A percentile compares a stretch with the other conserved stretches of the same genome.
Conservation (phyloP, 2,797 vertebrate species). For the Vireo griseus region DNA sequence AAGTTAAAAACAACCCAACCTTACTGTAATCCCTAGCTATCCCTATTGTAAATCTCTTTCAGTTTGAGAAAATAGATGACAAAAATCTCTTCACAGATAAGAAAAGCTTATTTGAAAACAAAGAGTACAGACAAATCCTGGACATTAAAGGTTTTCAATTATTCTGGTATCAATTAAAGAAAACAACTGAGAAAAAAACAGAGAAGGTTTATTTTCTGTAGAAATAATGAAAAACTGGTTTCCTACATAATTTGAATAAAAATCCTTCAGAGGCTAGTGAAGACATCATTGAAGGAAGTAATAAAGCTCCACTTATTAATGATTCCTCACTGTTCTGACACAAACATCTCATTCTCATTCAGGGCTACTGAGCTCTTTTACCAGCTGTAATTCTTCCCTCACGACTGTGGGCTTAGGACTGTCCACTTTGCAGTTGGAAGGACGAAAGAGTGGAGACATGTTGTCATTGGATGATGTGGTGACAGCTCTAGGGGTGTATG, state of each 20-base stretch:
- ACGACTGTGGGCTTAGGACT: background rate
- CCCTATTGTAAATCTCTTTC: background rate
- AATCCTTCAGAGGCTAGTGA: background rate
- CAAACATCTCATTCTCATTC: background rate
- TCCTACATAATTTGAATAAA: background rate
- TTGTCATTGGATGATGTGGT: background rate
- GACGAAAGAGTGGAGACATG: rapidly evolving
- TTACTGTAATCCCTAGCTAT: background rate
- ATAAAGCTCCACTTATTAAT: background rate
- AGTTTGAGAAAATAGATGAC: background rate
- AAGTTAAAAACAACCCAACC: background rate
- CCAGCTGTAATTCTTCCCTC: background rate
- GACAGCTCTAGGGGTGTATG: background rate
- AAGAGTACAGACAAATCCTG: background rate
- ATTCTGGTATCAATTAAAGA: background rate
- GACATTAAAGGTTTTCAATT: background rate
- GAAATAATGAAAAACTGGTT: background rate
- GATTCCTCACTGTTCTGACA: background rate
- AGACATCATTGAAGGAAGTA: background rate
- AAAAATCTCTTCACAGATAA: conserved; percentile 8
- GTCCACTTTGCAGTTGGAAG: background rate
- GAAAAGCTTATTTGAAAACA: conserved; percentile 14
- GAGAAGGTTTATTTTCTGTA: background rate
- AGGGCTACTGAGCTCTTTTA: background rate
- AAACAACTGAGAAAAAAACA: background rate